Conservation (phyloP, 2,797 vertebrate genomes). For the Cryptoblepharus egeriae region DNA sequence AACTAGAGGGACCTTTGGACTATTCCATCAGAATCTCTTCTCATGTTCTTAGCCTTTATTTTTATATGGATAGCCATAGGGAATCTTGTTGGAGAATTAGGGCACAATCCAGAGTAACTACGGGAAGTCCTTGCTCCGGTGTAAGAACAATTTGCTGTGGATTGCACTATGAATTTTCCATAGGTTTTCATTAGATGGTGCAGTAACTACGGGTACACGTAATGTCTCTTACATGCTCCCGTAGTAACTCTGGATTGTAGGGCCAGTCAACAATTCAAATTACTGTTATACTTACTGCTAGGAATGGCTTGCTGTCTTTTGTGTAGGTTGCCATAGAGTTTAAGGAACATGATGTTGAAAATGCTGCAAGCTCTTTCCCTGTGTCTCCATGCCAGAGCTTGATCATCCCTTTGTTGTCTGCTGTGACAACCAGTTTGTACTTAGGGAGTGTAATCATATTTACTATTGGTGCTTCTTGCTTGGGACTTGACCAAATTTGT, state of each 20-base stretch:
- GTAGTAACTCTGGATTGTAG: too few species aligned
- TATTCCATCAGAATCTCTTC: too few species aligned
- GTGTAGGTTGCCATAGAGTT: conserved; percentile 72
- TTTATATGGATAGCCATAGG: neutral
- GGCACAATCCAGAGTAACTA: too few species aligned
- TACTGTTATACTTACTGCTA: conserved; percentile 70
- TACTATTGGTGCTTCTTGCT: conserved; percentile 73
- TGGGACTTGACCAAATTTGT: conserved; percentile 78
- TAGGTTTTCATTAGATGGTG: too few species aligned
- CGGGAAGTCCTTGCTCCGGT: too few species aligned
- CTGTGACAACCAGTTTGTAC: conserved; percentile 71
- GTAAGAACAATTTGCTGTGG: too few species aligned
- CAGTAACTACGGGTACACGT: too few species aligned
- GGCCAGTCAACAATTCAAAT: neutral
- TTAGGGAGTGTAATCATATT: conserved; percentile 68
- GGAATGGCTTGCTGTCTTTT: conserved; percentile 66
- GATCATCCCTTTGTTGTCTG: conserved; percentile 71
- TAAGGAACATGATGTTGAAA: conserved; percentile 55
- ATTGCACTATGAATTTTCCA: too few species aligned
- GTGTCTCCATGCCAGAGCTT: conserved; percentile 76
- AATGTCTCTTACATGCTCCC: too few species aligned
- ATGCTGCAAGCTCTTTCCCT: conserved; percentile 74
- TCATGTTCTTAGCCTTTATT: neutral
- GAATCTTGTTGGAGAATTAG: neutral
- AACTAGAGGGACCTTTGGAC: too few species aligned